These are phyloP conservation scores for Corvus cornix DNA, from an alignment of 2,113 vertebrate genomes.

Conservation along the genomic window DNA sequence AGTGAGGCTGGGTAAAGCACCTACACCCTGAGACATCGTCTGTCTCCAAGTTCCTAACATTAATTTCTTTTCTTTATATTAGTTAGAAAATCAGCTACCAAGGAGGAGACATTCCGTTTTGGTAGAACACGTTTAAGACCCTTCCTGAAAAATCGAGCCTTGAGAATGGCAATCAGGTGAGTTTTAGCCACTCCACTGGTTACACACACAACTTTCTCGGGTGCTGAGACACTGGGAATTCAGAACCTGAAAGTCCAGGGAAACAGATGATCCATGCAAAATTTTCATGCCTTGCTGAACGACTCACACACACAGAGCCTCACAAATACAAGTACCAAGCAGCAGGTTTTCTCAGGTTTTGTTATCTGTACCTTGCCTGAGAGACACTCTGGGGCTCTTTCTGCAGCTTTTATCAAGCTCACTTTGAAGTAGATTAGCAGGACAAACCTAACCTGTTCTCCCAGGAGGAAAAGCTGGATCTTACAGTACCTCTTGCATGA, in stretches of 20 bases:
- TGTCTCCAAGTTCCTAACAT: neutral
- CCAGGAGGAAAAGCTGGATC: neutral
- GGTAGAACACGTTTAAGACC: neutral
- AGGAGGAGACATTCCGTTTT: neutral
- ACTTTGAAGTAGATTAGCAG: neutral
- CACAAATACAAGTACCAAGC: neutral
- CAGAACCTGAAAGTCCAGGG: neutral
- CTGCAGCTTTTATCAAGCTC: neutral
- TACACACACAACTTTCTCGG: neutral
- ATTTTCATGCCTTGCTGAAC: neutral
- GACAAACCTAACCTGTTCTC: conserved; percentile 12
- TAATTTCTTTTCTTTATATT: neutral
- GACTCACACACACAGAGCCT: neutral
- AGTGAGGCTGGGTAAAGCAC: neutral
- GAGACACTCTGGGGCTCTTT: neutral
- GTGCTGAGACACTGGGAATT: neutral
- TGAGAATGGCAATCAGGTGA: neutral
- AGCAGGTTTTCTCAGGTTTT: neutral
- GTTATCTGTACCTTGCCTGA: neutral
- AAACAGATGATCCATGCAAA: neutral
- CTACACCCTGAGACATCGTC: neutral
- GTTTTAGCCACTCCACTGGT: neutral
- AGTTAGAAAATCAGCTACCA: neutral
- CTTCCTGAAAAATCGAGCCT: neutral
- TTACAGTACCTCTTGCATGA: conserved; percentile 87